Percentiles rank a stretch among this genome's conserved stretches.
Evolutionary conservation across 2,797 vertebrate genomes (phyloP).

Genomic region (Mus caroli): DNA sequence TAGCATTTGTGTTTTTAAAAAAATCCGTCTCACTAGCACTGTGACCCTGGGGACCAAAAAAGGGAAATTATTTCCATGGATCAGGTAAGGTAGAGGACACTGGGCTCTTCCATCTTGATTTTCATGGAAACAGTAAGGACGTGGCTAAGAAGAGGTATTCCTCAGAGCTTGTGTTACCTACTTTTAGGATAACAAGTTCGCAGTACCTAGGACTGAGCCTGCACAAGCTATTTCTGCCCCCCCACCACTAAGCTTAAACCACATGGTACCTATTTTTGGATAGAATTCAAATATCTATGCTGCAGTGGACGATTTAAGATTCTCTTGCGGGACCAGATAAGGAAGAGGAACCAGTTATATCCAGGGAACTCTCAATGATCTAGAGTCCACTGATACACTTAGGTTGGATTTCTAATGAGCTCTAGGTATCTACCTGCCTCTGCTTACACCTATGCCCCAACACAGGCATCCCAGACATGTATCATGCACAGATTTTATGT

Average conservation of each 20-base stretch:
- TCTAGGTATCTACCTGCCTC: neutral
- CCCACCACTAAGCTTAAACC: neutral
- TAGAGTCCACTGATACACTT: neutral
- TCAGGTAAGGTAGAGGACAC: neutral
- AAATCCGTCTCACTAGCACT: neutral
- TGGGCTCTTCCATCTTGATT: neutral
- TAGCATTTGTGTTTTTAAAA: slow-evolving; percentile 15
- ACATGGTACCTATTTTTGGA: neutral
- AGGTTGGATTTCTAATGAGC: neutral
- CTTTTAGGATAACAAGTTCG: neutral
- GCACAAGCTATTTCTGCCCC: neutral
- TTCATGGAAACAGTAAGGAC: neutral
- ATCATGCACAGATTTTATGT: neutral
- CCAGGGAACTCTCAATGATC: neutral
- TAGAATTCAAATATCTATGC: neutral
- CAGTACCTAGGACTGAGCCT: neutral
- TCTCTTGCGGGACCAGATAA: neutral
- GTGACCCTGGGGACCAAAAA: neutral
- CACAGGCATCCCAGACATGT: neutral
- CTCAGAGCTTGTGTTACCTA: neutral
- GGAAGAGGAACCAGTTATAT: neutral
- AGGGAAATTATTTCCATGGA: neutral
- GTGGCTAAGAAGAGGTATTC: too few relatives aligned
- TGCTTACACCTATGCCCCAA: neutral
- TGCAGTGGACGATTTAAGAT: neutral